Evolutionary conservation across 2,888 invertebrate species (phyloP).

Genomic region (Philhelius pedissequus): DNA sequence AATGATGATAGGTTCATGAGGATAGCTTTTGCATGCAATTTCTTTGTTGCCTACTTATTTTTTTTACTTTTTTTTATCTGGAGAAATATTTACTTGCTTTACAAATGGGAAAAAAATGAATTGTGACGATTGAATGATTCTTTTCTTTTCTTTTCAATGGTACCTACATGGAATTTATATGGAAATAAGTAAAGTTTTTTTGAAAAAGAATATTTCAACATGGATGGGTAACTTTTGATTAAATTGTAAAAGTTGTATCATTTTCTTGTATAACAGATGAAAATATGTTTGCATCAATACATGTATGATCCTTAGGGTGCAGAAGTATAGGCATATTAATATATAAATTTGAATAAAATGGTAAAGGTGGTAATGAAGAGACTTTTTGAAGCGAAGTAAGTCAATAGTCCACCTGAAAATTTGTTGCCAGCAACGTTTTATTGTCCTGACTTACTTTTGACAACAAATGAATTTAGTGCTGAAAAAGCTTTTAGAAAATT

Average conservation of each 20-base stretch:
- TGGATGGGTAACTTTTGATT: background rate
- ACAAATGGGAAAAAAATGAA: background rate
- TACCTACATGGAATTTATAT: background rate
- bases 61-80: background rate
- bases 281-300: no score
- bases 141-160: background rate
- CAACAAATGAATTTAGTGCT: no score
- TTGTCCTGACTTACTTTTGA: no score
- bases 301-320: no score
- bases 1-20: background rate
- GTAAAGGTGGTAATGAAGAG: no score
- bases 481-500: no score
- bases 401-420: no score
- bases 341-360: no score
- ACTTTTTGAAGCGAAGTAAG: no score
- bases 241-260: background rate
- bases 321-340: no score
- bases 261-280: no score
- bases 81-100: background rate
- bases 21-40: background rate
- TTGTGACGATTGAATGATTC: constrained; percentile 1
- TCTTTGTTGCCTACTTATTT: background rate
- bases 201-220: background rate
- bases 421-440: no score
- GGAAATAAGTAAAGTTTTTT: background rate